These are phyloP conservation scores for Vulpes vulpes DNA, from an alignment of 2,113 vertebrate species.

Conservation along the genomic window DNA sequence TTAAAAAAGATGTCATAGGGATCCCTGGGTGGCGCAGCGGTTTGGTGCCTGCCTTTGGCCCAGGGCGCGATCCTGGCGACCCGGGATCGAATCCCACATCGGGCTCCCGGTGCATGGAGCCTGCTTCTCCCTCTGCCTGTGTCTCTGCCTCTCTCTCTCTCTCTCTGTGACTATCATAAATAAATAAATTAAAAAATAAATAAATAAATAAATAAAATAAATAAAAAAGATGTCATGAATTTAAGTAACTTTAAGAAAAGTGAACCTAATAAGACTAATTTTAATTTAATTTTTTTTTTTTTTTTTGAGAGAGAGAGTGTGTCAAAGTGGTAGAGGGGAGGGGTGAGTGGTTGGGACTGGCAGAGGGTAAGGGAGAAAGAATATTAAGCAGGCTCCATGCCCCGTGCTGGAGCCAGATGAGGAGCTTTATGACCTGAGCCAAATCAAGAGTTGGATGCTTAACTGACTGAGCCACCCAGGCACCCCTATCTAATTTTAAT, in stretches of 20 bases:
- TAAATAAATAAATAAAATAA: no score
- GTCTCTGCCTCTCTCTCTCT: no score
- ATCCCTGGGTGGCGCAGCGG: no score
- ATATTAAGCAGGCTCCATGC: background rate
- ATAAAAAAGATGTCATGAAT: constrained; percentile 32
- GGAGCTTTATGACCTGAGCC: background rate
- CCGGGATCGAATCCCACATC: no score
- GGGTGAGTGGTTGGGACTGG: background rate
- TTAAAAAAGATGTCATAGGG: constrained; percentile 11
- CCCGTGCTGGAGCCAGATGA: no score
- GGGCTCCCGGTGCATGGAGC: no score
- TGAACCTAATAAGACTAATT: background rate
- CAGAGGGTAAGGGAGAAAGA: background rate
- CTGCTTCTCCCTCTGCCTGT: no score
- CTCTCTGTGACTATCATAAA: no score
- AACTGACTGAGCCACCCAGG: background rate
- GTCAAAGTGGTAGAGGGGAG: background rate
- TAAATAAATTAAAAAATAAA: no score
- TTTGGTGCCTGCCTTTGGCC: no score
- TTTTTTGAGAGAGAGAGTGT: background rate
- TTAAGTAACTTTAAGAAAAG: constrained; percentile 50
- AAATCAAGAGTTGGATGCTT: background rate
- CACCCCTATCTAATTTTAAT: background rate
- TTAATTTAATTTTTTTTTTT: constrained; percentile 3
- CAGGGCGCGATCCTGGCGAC: no score